phyloP scores from a whole-genome alignment of 2,113 vertebrate species.

The Vulpes vulpes region DNA sequence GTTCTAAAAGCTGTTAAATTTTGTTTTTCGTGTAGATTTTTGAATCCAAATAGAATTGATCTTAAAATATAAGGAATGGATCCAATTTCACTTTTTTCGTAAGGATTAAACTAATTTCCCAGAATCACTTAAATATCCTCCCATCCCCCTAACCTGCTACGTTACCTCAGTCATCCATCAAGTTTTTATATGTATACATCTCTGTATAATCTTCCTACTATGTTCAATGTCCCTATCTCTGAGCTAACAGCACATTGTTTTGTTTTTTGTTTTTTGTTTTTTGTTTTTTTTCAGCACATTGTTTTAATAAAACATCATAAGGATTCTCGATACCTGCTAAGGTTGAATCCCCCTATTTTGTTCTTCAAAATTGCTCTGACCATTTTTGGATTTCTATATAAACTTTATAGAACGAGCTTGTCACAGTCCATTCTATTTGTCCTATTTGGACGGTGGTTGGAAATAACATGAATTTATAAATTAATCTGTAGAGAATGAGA shows the following conservation, averaged over 20 bases:
- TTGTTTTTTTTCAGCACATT: neutral
- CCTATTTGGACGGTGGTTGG: neutral
- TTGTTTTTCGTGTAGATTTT: neutral
- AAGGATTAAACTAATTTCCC: neutral
- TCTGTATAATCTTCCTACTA: neutral
- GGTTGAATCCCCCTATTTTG: neutral
- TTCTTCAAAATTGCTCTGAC: neutral
- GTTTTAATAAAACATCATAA: neutral
- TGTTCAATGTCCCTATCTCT: neutral
- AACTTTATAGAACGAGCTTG: neutral
- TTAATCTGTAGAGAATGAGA: conserved; percentile 37
- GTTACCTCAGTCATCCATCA: neutral
- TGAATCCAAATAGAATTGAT: neutral
- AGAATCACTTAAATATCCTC: neutral
- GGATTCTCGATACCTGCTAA: neutral
- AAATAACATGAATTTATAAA: neutral
- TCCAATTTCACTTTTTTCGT: neutral
- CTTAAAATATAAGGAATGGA: neutral
- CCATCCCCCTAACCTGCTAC: neutral
- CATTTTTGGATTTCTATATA: neutral
- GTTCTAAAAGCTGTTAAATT: neutral
- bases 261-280: neutral
- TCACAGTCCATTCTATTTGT: neutral
- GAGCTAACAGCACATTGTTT: neutral
- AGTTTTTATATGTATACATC: neutral